A percentile compares a stretch with the other conserved stretches of the same genome.
These are phyloP conservation scores for Tridacna crocea DNA, from an alignment of 2,888 invertebrate genomes.

Conservation along the genomic window DNA sequence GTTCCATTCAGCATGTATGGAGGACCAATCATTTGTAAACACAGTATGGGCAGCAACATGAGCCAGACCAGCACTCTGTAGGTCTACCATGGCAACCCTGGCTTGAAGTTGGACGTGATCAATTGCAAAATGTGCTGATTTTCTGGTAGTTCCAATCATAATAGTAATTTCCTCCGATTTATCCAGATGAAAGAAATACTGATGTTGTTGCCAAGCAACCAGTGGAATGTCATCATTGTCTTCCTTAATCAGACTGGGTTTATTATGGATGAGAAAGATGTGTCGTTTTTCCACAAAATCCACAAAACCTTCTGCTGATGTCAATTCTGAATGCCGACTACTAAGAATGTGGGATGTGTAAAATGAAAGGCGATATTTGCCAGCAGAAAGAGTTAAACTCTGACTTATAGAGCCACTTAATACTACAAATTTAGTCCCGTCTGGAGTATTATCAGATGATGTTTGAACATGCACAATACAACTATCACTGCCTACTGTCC, in stretches of 20 bases:
- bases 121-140: slow-evolving; percentile 32
- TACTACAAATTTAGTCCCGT: slow-evolving; percentile 17
- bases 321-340: slow-evolving; percentile 17
- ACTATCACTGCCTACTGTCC: background rate
- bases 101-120: slow-evolving; percentile 35
- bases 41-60: slow-evolving; percentile 43
- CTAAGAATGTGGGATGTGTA: slow-evolving; percentile 40
- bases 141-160: slow-evolving; percentile 7
- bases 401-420: slow-evolving; percentile 28
- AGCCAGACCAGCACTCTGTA: background rate
- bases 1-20: slow-evolving; percentile 52
- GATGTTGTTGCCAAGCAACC: slow-evolving; percentile 50
- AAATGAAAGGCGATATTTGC: slow-evolving; percentile 32
- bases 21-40: slow-evolving; percentile 54
- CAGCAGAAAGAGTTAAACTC: background rate
- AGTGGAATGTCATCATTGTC: background rate
- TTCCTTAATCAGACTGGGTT: slow-evolving; percentile 14
- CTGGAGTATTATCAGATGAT: slow-evolving; percentile 1
- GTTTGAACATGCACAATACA: background rate
- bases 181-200: slow-evolving; percentile 28
- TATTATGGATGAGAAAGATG: slow-evolving; percentile 41
- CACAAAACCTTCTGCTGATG: slow-evolving; percentile 35
- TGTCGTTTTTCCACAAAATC: slow-evolving; percentile 30
- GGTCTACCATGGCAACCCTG: background rate
- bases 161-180: background rate